Conservation (phyloP, 2,888 invertebrate genomes). For the Acanthoscelides obtectus region DNA sequence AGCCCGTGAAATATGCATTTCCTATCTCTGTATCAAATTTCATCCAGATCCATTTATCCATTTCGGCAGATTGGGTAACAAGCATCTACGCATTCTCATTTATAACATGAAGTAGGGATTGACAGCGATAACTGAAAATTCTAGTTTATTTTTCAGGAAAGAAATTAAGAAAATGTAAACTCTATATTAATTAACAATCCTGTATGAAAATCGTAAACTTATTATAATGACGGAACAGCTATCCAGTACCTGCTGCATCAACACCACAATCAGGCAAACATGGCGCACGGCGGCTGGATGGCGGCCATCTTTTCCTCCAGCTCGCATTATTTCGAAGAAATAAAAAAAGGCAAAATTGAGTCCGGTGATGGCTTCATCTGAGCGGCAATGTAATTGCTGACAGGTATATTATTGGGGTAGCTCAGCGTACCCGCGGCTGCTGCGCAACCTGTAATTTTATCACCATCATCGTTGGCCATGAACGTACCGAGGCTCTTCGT, state of each 20-base stretch:
- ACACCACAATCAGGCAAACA: slow-evolving; percentile 13
- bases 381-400: slow-evolving; percentile 30
- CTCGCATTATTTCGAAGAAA: background rate
- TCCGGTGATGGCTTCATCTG: slow-evolving; percentile 31
- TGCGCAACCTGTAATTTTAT: slow-evolving; percentile 22
- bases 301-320: background rate
- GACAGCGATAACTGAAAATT: too few relatives aligned
- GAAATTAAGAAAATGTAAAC: too few relatives aligned
- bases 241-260: background rate
- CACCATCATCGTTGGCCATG: slow-evolving; percentile 12
- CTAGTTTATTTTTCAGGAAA: too few relatives aligned
- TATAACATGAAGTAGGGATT: too few relatives aligned
- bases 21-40: too few relatives aligned
- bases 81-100: too few relatives aligned
- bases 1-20: too few relatives aligned
- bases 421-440: slow-evolving; percentile 15
- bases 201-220: too few relatives aligned
- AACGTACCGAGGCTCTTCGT: background rate
- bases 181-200: too few relatives aligned
- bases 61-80: too few relatives aligned
- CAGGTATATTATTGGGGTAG: slow-evolving; percentile 27
- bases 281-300: background rate
- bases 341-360: slow-evolving; percentile 3
- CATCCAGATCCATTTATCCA: too few relatives aligned
- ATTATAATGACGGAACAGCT: too few relatives aligned